A percentile compares a stretch with the other conserved stretches of the same genome.
These are phyloP conservation scores for Brachionus manjavacas DNA, from an alignment of 1,140 invertebrate species.

Conservation along the genomic window DNA sequence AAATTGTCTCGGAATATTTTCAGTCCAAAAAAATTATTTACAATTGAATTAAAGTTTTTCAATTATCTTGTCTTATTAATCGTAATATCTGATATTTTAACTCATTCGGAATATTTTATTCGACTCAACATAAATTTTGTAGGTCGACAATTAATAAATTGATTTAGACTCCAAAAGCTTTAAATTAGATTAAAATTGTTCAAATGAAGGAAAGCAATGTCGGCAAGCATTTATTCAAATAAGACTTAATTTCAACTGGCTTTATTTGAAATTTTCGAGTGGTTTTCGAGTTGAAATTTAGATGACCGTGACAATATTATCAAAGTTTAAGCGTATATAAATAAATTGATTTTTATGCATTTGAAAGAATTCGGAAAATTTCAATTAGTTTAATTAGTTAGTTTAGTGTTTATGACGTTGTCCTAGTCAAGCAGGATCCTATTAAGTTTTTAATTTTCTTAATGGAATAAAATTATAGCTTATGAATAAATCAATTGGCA, in stretches of 20 bases:
- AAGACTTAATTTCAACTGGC: neutral
- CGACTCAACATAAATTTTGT: neutral
- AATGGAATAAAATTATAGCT: constrained; percentile 19
- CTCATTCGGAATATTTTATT: neutral
- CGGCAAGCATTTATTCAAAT: neutral
- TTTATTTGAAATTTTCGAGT: neutral
- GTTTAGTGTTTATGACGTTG: neutral
- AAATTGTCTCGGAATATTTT: neutral
- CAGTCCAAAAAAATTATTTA: neutral
- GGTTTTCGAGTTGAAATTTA: neutral
- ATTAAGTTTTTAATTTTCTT: constrained; percentile 37
- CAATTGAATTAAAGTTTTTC: neutral
- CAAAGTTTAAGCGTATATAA: constrained; percentile 1
- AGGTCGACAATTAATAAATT: neutral
- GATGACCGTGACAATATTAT: constrained; percentile 30
- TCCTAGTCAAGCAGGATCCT: neutral
- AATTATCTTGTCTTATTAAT: neutral
- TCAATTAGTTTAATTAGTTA: constrained; percentile 31
- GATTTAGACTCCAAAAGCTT: neutral
- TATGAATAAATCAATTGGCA: neutral
- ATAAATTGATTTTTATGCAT: constrained; percentile 2
- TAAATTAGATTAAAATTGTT: neutral
- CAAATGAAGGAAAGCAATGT: neutral
- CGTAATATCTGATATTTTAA: neutral
- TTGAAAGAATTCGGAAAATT: constrained; percentile 30